Conservation (phyloP, 2,113 vertebrate species). For the Mus spicilegus region DNA sequence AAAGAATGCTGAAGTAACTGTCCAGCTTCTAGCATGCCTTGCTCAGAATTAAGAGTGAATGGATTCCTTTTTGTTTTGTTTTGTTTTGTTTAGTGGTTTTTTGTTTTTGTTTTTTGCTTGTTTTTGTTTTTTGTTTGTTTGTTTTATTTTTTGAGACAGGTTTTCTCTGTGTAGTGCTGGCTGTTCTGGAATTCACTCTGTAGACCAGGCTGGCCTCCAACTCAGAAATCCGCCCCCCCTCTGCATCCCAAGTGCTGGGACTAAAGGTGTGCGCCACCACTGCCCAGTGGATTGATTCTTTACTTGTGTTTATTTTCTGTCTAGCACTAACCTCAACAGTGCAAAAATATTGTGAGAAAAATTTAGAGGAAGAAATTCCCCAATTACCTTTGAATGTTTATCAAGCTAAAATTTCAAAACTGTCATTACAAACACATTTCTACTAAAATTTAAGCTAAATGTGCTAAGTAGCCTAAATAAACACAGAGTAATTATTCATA, state of each 20-base stretch:
- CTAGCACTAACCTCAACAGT: constrained; percentile 8
- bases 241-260: too few species aligned
- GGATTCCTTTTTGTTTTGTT: not conserved
- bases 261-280: too few species aligned
- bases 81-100: too few species aligned
- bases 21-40: not conserved
- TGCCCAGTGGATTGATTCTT: not conserved
- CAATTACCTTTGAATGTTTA: not conserved
- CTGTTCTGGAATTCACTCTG: too few species aligned
- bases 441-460: constrained; percentile 26
- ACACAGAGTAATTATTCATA: constrained; percentile 28
- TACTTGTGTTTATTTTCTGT: not conserved
- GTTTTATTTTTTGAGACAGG: too few species aligned
- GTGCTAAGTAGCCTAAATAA: not conserved
- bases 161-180: too few species aligned
- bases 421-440: not conserved
- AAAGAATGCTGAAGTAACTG: not conserved
- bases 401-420: constrained; percentile 17
- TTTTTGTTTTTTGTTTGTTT: not conserved
- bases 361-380: constrained; percentile 33
- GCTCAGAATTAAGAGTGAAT: not conserved
- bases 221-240: too few species aligned
- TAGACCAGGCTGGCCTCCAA: too few species aligned
- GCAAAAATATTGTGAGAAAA: not conserved
- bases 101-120: not conserved